Evolutionary conservation across 2,113 vertebrate species (phyloP), one percentile per base, ranked within the genome.

Genomic region (Neodontobutis hainanensis): DNA sequence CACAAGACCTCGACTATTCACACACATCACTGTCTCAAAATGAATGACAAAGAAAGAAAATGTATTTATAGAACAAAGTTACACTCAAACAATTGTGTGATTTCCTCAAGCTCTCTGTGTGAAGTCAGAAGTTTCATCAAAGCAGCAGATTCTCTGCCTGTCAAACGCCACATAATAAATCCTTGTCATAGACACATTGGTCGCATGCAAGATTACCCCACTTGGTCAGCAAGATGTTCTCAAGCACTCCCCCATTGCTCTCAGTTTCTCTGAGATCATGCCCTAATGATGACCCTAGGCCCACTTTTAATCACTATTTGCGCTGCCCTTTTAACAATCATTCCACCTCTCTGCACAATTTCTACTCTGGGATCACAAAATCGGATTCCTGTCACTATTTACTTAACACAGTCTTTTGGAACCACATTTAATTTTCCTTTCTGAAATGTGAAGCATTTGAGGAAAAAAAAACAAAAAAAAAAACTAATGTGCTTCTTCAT

Each of bases 281-380:
- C 78, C 85, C 80, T 92, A 92, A 92, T 91, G 86, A 91, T 88
- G 86, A 92, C 92, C 82, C 72, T 70, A 84, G 89, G 89, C 89
- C 42, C 73, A 65, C 79, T 90, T 92, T 86, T 87, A 90, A 90
- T 90, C 86, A 90, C 85, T 88, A 84, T 89, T 86, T 86, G 82
- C 71, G 34, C 81, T 89, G 88, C 65, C 90, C 88, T 90, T 92
- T 92, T 74, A 85, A 85, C 67, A 79, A 90, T 92, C 50, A 85
- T 93, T 91, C 86, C 87, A 86, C 80, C 87, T 70, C 65, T 68
- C 59, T 90, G 87, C 85, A 88, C 90, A 87, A 81, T 90, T 86
- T 81, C 78, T 79, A 85, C 73, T 83, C 60, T 46, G 34, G 51
- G 77, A 77, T 63, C 75, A 80, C 69, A 61, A 78, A 67, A 86